Conservation (phyloP, 1,140 invertebrate genomes). For the Drosophila ambigua region DNA sequence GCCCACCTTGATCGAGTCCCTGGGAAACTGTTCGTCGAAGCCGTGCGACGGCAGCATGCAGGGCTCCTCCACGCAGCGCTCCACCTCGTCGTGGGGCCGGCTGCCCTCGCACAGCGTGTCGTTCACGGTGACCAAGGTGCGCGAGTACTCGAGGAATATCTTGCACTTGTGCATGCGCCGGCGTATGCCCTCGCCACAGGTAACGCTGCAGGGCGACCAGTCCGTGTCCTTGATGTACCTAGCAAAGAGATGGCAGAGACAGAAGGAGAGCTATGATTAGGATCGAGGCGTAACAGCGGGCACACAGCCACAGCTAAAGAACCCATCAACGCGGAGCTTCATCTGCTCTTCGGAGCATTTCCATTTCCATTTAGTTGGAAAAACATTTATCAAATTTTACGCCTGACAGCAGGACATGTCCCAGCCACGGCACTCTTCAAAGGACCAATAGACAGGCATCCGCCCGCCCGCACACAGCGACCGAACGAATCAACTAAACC, state of each 20-base stretch:
- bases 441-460: neutral
- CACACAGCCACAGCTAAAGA: no score
- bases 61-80: slow-evolving; percentile 90
- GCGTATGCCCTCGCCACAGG: slow-evolving; percentile 94
- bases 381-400: slow-evolving; percentile 30
- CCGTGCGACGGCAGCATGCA: slow-evolving; percentile 87
- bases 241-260: neutral
- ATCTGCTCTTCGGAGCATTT: neutral
- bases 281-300: neutral
- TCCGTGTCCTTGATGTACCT: slow-evolving; percentile 87
- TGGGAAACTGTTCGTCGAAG: slow-evolving; percentile 87
- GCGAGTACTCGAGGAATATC: slow-evolving; percentile 95
- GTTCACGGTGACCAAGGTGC: slow-evolving; percentile 92
- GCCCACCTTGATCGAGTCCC: slow-evolving; percentile 85
- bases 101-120: slow-evolving; percentile 94
- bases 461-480: neutral
- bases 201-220: slow-evolving; percentile 95
- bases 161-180: slow-evolving; percentile 94
- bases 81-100: slow-evolving; percentile 91
- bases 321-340: neutral
- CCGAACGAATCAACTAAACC: slow-evolving; percentile 33
- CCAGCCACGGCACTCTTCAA: neutral
- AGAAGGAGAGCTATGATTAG: neutral
- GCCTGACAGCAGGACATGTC: slow-evolving; percentile 2
- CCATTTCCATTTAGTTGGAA: slow-evolving; percentile 4